Conservation (phyloP, 2,113 vertebrate species). For the Catagonus wagneri region DNA sequence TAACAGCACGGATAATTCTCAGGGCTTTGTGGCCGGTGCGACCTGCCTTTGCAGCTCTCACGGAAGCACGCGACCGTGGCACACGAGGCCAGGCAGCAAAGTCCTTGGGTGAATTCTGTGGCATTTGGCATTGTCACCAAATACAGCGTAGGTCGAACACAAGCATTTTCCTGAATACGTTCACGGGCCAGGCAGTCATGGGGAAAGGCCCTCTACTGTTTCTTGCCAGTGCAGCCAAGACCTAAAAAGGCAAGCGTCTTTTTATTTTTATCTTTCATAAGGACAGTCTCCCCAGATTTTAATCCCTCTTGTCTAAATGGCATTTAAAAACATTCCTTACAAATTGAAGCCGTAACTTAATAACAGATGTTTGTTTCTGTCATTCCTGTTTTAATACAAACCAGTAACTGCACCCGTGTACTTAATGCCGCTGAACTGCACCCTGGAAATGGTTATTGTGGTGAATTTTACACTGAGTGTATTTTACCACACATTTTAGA, state of each 20-base stretch:
- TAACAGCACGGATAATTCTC: neutral
- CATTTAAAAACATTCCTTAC: neutral
- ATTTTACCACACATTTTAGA: neutral
- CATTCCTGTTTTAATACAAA: neutral
- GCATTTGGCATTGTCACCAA: neutral
- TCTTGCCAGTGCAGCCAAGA: rapidly evolving
- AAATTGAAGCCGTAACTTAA: neutral
- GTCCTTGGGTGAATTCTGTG: neutral
- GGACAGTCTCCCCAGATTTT: neutral
- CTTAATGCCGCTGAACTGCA: neutral
- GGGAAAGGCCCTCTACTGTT: neutral
- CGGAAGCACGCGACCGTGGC: rapidly evolving
- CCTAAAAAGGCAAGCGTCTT: rapidly evolving
- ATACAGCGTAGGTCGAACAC: neutral
- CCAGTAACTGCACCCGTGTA: neutral
- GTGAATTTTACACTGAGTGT: neutral
- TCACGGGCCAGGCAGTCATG: rapidly evolving
- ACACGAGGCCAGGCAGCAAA: rapidly evolving
- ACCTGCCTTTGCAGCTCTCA: neutral
- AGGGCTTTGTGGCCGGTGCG: neutral
- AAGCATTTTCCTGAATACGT: rapidly evolving
- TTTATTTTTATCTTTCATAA: neutral
- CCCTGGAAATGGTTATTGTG: neutral
- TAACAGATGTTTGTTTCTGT: neutral
- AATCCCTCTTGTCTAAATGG: neutral